Base-by-base conservation (phyloP, 1,140 invertebrate genomes). In the Cotesia typhae region DNA sequence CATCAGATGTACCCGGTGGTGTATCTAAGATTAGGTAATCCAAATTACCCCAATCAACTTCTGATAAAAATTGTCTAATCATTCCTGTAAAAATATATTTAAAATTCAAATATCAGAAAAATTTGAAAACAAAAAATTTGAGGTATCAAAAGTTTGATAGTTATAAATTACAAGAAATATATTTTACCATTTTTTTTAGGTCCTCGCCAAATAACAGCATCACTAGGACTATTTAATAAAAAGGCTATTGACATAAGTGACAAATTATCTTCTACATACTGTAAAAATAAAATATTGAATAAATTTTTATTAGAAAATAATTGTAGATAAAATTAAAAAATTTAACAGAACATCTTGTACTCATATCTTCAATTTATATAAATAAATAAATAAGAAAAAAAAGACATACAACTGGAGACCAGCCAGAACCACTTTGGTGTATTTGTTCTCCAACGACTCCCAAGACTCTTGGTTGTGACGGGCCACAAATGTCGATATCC, bases 1-100 rank as follows among this genome's bases (percentile, higher is more conserved):
- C 96, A 85, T 98, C 97, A 0, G 95, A 97, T n/a, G 96, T 98
- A 79, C 96, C 96, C 51, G 96, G 96, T 7, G 96, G 96, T 6
- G 96, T 98, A 81, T 98, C 96, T 63, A 98, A 90, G n/a, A 98
- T 88, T 36, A 98, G 84, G 81, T 94, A 95, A 85, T 98, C 96
- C 55, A 97, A 85, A 70, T 89, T 89, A 9, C 94, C 95, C 97
- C 97, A 99, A 85, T 97, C 95, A 5, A 98, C 97, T 87, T 98
- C 96, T 66, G 92, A 93, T 4, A 99, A 84, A 86, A 99, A 98
- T 84, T 98, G 96, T 79, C 93, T 94, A 71, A 98, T 97, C 91
- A 98, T 93, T 70, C 93, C 93, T 94, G 72, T 12, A 73, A 77
- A 74, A 69, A 68, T 67, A 79, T 38, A 71, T 53, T 73, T 53